These are phyloP conservation scores for Pedionomus torquatus DNA, from an alignment of 2,113 vertebrate genomes.

Conservation along the genomic window DNA sequence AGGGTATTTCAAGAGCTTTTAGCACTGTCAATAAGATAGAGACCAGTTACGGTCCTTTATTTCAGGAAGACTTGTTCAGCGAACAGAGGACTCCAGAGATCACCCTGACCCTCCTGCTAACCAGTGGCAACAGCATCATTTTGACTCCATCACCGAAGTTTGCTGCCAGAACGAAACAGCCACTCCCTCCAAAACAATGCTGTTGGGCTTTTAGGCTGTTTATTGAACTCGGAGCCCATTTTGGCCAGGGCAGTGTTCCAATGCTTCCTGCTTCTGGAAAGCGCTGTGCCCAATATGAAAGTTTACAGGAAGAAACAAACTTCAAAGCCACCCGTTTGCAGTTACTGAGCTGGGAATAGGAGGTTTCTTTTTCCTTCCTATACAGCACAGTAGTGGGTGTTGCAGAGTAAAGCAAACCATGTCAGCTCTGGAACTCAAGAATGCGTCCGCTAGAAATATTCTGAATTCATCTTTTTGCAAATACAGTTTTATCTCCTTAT, in stretches of 20 bases:
- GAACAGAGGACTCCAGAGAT: not conserved
- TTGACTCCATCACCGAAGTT: not conserved
- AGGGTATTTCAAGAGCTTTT: not conserved
- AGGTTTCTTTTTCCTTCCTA: slow-evolving; percentile 17
- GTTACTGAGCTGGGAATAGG: not conserved
- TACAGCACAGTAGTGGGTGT: not conserved
- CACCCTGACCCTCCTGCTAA: not conserved
- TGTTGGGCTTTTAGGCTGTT: not conserved
- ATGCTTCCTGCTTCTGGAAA: slow-evolving; percentile 11
- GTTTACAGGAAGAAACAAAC: slow-evolving; percentile 40
- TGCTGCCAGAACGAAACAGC: not conserved
- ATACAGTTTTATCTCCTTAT: not conserved
- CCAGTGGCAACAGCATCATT: not conserved
- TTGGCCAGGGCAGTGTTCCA: not conserved
- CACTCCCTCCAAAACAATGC: slow-evolving; percentile 48
- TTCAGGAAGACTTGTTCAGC: not conserved
- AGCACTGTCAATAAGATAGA: not conserved
- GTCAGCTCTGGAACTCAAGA: not conserved
- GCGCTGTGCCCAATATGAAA: not conserved
- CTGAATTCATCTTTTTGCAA: not conserved
- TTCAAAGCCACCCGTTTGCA: not conserved
- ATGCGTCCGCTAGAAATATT: not conserved
- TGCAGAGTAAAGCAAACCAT: not conserved
- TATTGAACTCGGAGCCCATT: slow-evolving; percentile 21
- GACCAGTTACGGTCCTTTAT: not conserved